phyloP scores from a whole-genome alignment of 1,140 invertebrate species.

The Formica selysi region DNA sequence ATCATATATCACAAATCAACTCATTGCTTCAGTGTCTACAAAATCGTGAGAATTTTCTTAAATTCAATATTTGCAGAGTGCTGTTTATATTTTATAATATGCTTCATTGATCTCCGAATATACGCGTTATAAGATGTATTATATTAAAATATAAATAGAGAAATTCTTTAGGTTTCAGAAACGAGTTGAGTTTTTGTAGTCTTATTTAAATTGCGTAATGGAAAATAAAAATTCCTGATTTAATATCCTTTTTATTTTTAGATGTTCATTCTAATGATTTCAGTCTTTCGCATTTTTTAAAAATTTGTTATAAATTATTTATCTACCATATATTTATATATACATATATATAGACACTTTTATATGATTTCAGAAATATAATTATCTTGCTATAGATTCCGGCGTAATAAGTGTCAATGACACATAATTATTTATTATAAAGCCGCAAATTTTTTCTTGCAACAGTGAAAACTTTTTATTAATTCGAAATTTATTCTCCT shows the following conservation, averaged over 20 bases:
- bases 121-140: too few relatives aligned
- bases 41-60: not conserved
- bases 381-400: conserved; percentile 1
- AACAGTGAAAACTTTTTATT: not conserved
- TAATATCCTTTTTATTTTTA: not conserved
- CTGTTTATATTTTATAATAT: not conserved
- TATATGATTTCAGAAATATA: not conserved
- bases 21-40: not conserved
- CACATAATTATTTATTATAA: conserved; percentile 44
- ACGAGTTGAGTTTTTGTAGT: not conserved
- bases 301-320: conserved; percentile 7
- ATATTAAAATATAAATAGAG: not conserved
- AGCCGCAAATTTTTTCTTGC: conserved; percentile 5
- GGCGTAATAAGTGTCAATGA: not conserved
- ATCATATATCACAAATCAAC: not conserved
- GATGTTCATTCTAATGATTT: not conserved
- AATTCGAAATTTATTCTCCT: conserved; percentile 29
- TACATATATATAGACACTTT: not conserved
- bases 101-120: too few relatives aligned
- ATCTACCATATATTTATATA: not conserved
- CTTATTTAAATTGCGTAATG: not conserved
- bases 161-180: not conserved
- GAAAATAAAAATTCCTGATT: not conserved
- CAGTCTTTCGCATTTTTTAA: not conserved
- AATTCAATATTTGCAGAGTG: not conserved